These are phyloP conservation scores for Odobenus rosmarus DNA, from an alignment of 2,113 vertebrate species.

Conservation along the genomic window DNA sequence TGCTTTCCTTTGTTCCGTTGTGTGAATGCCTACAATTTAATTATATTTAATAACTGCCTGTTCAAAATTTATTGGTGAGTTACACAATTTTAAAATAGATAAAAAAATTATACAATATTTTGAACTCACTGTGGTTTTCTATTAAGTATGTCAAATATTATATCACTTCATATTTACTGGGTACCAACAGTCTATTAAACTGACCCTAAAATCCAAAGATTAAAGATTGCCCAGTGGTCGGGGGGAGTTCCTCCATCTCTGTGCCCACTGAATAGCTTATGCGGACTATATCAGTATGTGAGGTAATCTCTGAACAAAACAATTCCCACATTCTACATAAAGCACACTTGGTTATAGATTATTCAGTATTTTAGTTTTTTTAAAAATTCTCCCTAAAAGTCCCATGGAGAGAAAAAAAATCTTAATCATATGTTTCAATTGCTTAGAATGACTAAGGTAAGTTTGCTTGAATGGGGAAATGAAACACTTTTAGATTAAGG, in stretches of 20 bases:
- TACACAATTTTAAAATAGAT: conserved; percentile 74
- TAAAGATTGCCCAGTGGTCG: neutral
- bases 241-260: neutral
- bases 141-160: conserved; percentile 65
- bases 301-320: conserved; percentile 53
- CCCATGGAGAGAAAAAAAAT: neutral
- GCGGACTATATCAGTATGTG: neutral
- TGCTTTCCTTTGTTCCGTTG: conserved; percentile 70
- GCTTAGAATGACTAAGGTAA: neutral
- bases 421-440: neutral
- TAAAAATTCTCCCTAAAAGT: neutral
- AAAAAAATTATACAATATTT: conserved; percentile 78
- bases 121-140: conserved; percentile 63
- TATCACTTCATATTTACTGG: conserved; percentile 47
- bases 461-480: conserved; percentile 35
- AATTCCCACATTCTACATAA: conserved; percentile 30
- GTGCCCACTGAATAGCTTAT: neutral
- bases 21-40: conserved; percentile 74
- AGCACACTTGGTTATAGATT: neutral
- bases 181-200: conserved; percentile 42
- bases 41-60: conserved; percentile 80
- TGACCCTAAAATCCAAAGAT: conserved; percentile 38
- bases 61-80: conserved; percentile 76
- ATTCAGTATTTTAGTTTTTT: neutral
- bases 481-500: conserved; percentile 66